Percentiles rank a stretch among this genome's conserved stretches.
Conservation (phyloP, 2,797 vertebrate species). For the Oreochromis mossambicus region DNA sequence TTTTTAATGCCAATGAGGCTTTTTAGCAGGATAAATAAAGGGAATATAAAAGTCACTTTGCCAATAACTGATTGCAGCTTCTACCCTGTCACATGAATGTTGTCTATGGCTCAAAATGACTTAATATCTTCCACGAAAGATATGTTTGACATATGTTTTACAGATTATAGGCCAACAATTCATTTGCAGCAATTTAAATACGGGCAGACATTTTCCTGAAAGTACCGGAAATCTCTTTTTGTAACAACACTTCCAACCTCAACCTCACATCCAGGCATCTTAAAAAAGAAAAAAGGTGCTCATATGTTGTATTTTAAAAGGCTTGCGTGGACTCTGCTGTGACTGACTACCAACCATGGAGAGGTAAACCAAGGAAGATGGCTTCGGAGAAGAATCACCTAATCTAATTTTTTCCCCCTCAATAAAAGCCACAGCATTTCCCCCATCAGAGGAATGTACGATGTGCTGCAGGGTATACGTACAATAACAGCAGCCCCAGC, state of each 20-base stretch:
- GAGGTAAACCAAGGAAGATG: conserved; percentile 21
- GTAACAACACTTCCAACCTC: background rate
- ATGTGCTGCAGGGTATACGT: conserved; percentile 69
- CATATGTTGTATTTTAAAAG: background rate
- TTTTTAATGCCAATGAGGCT: background rate
- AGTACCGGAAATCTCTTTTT: background rate
- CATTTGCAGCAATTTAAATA: background rate
- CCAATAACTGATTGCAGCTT: background rate
- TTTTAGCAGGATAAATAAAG: background rate
- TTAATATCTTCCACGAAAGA: background rate
- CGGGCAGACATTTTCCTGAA: background rate
- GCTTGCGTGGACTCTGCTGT: background rate
- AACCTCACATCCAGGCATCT: background rate
- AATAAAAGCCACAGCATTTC: conserved; percentile 56
- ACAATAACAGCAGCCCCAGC: conserved; percentile 55
- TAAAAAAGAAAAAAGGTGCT: background rate
- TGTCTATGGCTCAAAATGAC: background rate
- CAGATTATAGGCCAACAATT: background rate
- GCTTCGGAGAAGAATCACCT: conserved; percentile 37
- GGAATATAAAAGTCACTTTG: background rate
- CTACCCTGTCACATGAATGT: background rate
- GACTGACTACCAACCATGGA: background rate
- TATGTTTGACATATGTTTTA: background rate
- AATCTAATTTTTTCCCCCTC: conserved; percentile 58
- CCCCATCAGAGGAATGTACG: conserved; percentile 52